Conservation (phyloP, 2,797 vertebrate species). For the Pangasius macronema region DNA sequence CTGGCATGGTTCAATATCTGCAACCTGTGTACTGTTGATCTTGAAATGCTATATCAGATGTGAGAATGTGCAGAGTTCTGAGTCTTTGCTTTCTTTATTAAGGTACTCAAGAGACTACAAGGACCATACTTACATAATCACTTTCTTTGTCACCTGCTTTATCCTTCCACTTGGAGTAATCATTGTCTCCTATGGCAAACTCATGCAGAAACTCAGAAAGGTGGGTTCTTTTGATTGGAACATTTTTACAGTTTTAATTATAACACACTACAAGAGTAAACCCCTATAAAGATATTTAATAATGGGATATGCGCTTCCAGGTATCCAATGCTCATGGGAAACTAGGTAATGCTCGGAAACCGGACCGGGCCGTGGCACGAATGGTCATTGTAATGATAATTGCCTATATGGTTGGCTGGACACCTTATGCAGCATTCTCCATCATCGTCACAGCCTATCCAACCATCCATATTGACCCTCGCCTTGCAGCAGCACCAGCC, state of each 20-base stretch:
- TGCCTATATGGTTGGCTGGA: constrained; percentile 89
- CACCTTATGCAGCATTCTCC: constrained; percentile 83
- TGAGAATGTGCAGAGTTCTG: neutral
- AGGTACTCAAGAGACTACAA: constrained; percentile 82
- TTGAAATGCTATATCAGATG: neutral
- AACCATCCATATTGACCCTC: constrained; percentile 81
- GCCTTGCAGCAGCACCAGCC: constrained; percentile 82
- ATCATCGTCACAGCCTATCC: constrained; percentile 82
- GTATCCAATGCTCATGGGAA: constrained; percentile 79
- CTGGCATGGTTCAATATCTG: neutral
- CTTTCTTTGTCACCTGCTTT: constrained; percentile 86
- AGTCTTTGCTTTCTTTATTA: constrained; percentile 22
- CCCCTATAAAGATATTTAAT: neutral
- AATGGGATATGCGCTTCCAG: constrained; percentile 60
- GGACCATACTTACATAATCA: constrained; percentile 84
- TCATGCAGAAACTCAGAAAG: constrained; percentile 85
- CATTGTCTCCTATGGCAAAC: constrained; percentile 86
- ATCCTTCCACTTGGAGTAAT: constrained; percentile 84
- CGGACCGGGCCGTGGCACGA: constrained; percentile 84
- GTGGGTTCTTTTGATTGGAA: constrained; percentile 61
- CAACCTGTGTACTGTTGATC: neutral
- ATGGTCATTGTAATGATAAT: constrained; percentile 91
- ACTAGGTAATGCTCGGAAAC: constrained; percentile 78
- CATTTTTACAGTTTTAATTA: neutral
- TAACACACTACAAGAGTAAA: neutral